Conservation (phyloP, 2,888 invertebrate genomes). For the Oeneis ivallda region DNA sequence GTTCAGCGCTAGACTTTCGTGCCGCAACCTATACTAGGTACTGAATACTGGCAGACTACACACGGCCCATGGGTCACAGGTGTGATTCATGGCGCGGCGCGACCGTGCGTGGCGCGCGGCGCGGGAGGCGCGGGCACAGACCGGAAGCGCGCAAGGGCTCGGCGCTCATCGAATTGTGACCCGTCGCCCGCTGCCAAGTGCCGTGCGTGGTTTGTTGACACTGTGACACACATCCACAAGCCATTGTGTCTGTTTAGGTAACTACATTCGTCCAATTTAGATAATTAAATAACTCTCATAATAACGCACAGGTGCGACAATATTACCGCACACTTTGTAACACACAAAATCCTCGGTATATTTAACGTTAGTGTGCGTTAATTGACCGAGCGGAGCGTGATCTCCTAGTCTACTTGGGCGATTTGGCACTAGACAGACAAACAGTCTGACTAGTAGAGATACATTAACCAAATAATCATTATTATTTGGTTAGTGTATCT, state of each 20-base stretch:
- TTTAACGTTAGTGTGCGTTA: no score
- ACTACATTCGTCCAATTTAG: not conserved
- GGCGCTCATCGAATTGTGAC: constrained; percentile 41
- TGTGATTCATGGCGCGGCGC: constrained; percentile 21
- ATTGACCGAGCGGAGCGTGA: no score
- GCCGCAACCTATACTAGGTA: no score
- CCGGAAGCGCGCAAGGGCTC: constrained; percentile 47
- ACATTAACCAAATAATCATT: no score
- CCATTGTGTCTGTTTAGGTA: constrained; percentile 11
- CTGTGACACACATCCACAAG: constrained; percentile 35
- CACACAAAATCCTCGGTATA: no score
- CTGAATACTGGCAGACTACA: not conserved
- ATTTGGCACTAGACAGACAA: no score
- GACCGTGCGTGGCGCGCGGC: not conserved
- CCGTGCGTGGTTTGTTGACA: constrained; percentile 36
- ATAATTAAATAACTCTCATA: constrained; percentile 2
- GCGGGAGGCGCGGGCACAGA: constrained; percentile 36
- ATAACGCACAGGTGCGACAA: no score
- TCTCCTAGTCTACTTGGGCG: no score
- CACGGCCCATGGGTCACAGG: constrained; percentile 21
- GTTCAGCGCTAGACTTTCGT: no score
- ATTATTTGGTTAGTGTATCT: no score
- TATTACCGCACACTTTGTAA: no score
- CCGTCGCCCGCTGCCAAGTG: constrained; percentile 24
- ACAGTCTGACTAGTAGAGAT: no score